Base-by-base conservation (phyloP, 2,888 invertebrate genomes). In the Campoplex capitator region DNA sequence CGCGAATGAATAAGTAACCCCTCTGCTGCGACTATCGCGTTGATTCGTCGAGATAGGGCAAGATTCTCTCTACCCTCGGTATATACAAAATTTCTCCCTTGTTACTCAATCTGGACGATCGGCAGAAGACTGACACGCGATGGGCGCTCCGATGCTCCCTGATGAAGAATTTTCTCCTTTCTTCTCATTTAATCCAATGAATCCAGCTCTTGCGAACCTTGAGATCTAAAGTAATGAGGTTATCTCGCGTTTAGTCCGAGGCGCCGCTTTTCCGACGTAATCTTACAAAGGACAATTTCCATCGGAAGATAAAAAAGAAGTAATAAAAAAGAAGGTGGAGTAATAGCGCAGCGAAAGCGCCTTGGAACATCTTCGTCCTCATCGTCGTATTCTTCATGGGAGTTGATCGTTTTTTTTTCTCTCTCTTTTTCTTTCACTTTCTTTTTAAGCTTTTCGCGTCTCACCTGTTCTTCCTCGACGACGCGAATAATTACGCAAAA, bases 241-340 rank as follows among this genome's bases (percentile, higher is more conserved):
- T 87, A 87, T 87, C 74, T 78, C 86, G 82, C 82, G 86, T 84
- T 87, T 81, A 81, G 78, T 65, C 62, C 78, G 70, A 62, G 81
- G 81, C 65, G 70, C 75, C 78, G 56, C 67, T 48, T 54, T 65
- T 48, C 45, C 42, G 84, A 82, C 81, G 84, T 87, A 84, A 87
- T 87, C 84, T 84, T 48, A 87, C 86, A 87, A 87, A 87, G 86
- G 84, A 84, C 81, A 87, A 87, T 87, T 87, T 87, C 75, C 86
- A 87, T 87, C 86, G 84, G 73, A 80, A 68, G 73, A 67, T 65
- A 45, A 54, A 54, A 74, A 77, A 68, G 58, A 42, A 56, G 62
- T 18, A 51, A 56, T 75, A 23, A 32, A 58, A 58, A 73, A 77
- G 51, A 67, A 11, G 38, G 18, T n/a, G 38, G 73, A 48, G 84